Conservation (phyloP, 1,140 invertebrate species). For the Drosophila santomea region DNA sequence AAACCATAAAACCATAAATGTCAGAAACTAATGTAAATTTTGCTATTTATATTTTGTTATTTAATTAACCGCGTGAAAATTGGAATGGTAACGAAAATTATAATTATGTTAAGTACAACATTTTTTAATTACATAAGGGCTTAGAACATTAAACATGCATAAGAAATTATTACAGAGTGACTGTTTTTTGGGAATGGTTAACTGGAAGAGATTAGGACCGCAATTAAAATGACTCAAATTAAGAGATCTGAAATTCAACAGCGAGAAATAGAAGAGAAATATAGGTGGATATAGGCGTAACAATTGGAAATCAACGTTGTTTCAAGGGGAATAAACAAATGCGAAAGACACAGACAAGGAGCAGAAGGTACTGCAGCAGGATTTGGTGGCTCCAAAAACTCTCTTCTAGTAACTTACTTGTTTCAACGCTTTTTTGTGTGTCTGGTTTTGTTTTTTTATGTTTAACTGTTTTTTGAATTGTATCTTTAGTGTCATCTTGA, state of each 20-base stretch:
- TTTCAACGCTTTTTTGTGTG: conserved; percentile 76
- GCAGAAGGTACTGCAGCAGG: conserved; percentile 56
- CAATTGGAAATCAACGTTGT: conserved; percentile 54
- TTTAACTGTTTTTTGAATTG: conserved; percentile 77
- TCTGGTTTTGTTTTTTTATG: conserved; percentile 82
- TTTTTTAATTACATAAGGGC: conserved; percentile 7
- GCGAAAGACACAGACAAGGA: conserved; percentile 71
- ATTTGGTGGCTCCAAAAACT: conserved; percentile 58
- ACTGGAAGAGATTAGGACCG: conserved; percentile 29
- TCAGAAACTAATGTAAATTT: too few species aligned
- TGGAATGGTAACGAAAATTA: too few species aligned
- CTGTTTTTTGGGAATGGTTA: conserved; percentile 26
- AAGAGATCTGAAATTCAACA: conserved; percentile 17
- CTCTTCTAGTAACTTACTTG: conserved; percentile 83
- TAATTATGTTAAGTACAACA: background rate
- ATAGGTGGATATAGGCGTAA: conserved; percentile 43
- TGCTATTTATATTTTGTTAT: too few species aligned
- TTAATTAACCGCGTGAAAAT: too few species aligned
- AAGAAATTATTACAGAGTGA: conserved; percentile 11
- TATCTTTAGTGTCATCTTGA: conserved; percentile 80
- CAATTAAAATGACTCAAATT: conserved; percentile 20
- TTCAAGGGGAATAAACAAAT: conserved; percentile 57
- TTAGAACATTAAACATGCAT: conserved; percentile 21
- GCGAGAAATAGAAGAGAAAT: conserved; percentile 36
- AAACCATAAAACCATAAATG: too few species aligned